Evolutionary conservation across 2,113 vertebrate genomes (phyloP).

Genomic region (Tragelaphus strepsiceros): DNA sequence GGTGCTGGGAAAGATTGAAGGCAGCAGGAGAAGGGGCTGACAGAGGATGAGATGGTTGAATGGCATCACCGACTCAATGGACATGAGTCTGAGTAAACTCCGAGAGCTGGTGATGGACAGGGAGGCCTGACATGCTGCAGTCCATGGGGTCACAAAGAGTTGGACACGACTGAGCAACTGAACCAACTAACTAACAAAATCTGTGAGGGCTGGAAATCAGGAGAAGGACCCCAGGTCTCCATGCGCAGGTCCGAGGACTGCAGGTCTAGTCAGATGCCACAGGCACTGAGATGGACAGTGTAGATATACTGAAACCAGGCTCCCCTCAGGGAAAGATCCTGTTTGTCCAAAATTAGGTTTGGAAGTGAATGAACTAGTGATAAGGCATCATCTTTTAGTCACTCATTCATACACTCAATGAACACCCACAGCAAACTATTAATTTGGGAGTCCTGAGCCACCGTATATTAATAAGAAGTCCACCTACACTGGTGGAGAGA

Average conservation of each 20-base stretch:
- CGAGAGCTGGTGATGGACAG: background rate
- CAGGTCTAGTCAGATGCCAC: background rate
- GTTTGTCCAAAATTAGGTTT: background rate
- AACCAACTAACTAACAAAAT: background rate
- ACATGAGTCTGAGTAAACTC: background rate
- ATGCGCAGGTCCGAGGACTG: background rate
- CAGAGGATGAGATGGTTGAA: background rate
- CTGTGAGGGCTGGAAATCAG: background rate
- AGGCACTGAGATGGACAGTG: background rate
- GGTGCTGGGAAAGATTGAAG: background rate
- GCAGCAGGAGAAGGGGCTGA: background rate
- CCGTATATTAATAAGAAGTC: background rate
- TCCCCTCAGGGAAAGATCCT: background rate
- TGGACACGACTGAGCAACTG: fast-evolving
- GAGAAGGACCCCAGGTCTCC: background rate
- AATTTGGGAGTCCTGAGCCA: background rate
- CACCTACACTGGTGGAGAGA: background rate
- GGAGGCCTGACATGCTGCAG: background rate
- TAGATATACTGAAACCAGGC: background rate
- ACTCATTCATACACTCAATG: too few relatives aligned
- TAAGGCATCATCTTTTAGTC: background rate
- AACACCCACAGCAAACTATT: background rate
- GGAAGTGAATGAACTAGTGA: background rate
- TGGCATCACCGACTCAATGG: background rate
- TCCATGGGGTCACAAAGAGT: background rate